A percentile compares a stretch with the other conserved stretches of the same genome.
phyloP scores from a whole-genome alignment of 2,797 vertebrate genomes.

The Pempheris klunzingeri region DNA sequence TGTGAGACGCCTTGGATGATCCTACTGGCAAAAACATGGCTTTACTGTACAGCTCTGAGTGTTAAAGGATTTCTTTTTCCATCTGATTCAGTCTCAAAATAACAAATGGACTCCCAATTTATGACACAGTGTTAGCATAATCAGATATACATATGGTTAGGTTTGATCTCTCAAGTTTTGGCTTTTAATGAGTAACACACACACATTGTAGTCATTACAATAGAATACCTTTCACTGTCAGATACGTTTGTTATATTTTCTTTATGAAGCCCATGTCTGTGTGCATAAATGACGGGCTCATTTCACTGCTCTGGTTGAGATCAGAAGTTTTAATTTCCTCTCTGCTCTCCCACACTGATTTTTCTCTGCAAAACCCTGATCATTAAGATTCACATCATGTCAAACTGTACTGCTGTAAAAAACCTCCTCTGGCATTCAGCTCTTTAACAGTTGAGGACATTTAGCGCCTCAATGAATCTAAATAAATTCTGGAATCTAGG shows the following conservation, averaged over 20 bases:
- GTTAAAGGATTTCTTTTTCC: background rate
- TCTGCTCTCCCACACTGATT: background rate
- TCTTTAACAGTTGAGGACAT: background rate
- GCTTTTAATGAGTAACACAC: background rate
- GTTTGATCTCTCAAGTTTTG: conserved; percentile 4
- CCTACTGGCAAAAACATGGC: conserved; percentile 44
- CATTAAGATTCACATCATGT: conserved; percentile 4
- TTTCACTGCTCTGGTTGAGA: background rate
- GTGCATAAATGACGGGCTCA: background rate
- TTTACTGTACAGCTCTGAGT: conserved; percentile 62
- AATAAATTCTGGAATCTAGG: background rate
- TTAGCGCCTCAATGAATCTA: conserved; percentile 9
- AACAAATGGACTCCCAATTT: background rate
- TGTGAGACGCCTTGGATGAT: conserved; percentile 55
- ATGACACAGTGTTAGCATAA: background rate
- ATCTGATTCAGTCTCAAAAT: background rate
- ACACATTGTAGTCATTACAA: background rate
- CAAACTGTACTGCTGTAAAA: background rate
- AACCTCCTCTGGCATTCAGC: background rate
- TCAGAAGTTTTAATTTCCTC: conserved; percentile 30
- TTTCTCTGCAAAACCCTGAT: conserved; percentile 2
- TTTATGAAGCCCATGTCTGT: background rate
- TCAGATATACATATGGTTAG: background rate
- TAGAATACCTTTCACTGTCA: background rate
- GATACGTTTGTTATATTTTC: background rate